These are phyloP conservation scores for Drosophila novamexicana DNA, from an alignment of 1,140 invertebrate genomes.

Conservation along the genomic window DNA sequence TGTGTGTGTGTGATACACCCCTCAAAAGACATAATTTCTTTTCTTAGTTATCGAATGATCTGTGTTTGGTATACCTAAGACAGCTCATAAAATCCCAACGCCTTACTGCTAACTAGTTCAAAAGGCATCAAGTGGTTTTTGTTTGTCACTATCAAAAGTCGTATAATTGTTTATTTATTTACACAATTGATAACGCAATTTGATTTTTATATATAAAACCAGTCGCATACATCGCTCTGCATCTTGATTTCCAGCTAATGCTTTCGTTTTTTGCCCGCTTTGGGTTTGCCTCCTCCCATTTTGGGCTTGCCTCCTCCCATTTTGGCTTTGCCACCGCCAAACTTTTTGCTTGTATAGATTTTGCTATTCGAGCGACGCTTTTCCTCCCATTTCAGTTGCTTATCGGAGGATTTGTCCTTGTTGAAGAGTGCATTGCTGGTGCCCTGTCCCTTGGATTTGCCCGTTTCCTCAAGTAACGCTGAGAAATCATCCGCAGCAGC, in stretches of 20 bases:
- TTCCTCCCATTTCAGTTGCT: conserved; percentile 89
- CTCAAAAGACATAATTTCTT: too few species aligned
- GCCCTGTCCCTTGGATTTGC: conserved; percentile 87
- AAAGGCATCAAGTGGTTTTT: too few species aligned
- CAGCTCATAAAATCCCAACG: not conserved
- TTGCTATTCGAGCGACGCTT: conserved; percentile 84
- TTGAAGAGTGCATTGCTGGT: conserved; percentile 87
- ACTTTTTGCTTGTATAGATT: conserved; percentile 65
- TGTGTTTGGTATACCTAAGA: not conserved
- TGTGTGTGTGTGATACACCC: too few species aligned
- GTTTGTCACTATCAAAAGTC: conserved; percentile 8
- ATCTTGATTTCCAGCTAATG: conserved; percentile 27
- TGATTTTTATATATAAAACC: conserved; percentile 8
- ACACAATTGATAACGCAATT: conserved; percentile 28
- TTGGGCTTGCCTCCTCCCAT: conserved; percentile 17
- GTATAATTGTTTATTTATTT: conserved; percentile 26
- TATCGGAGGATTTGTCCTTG: conserved; percentile 88
- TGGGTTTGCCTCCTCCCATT: conserved; percentile 15
- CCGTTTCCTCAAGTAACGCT: conserved; percentile 89
- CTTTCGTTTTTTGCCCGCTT: conserved; percentile 66
- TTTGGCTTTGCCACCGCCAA: conserved; percentile 26
- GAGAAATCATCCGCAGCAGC: conserved; percentile 91
- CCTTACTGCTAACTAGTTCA: not conserved
- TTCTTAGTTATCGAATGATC: too few species aligned
- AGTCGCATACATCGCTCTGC: not conserved